Conservation (phyloP, 2,113 vertebrate genomes). For the Delphinapterus leucas region DNA sequence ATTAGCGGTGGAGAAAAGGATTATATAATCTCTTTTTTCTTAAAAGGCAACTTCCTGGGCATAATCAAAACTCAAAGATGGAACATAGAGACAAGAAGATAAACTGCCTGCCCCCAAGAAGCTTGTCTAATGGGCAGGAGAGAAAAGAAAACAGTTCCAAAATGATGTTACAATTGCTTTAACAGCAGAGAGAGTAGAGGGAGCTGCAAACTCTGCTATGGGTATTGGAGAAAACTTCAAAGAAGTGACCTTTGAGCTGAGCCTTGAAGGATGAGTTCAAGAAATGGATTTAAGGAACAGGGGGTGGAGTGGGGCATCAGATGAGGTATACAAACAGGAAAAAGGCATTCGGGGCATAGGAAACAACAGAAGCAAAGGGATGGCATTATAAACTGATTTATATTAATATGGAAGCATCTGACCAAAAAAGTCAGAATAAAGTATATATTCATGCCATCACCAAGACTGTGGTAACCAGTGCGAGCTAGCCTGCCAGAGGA, state of each 20-base stretch:
- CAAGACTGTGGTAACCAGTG: conserved; percentile 83
- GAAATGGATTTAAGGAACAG: not conserved
- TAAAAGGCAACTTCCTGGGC: conserved; percentile 13
- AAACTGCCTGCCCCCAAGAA: not conserved
- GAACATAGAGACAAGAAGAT: not conserved
- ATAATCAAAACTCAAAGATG: conserved; percentile 30
- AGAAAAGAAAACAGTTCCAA: not conserved
- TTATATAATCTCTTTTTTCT: conserved; percentile 35
- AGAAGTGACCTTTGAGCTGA: not conserved
- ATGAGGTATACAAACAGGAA: not conserved
- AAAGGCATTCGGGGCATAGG: not conserved
- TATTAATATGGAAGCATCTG: not conserved
- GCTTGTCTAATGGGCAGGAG: not conserved
- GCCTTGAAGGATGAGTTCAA: not conserved
- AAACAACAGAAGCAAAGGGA: not conserved
- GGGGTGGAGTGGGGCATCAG: not conserved
- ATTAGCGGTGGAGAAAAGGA: not conserved
- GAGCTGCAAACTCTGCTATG: not conserved
- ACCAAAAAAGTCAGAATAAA: not conserved
- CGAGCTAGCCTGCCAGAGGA: conserved; percentile 85
- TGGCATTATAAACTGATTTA: not conserved
- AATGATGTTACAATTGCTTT: not conserved
- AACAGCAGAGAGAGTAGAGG: not conserved
- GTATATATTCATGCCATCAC: not conserved
- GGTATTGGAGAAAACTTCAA: not conserved